Percentiles rank a stretch among this genome's conserved stretches.
Conservation (phyloP, 1,140 invertebrate species). For the Phymastichus coffea region DNA sequence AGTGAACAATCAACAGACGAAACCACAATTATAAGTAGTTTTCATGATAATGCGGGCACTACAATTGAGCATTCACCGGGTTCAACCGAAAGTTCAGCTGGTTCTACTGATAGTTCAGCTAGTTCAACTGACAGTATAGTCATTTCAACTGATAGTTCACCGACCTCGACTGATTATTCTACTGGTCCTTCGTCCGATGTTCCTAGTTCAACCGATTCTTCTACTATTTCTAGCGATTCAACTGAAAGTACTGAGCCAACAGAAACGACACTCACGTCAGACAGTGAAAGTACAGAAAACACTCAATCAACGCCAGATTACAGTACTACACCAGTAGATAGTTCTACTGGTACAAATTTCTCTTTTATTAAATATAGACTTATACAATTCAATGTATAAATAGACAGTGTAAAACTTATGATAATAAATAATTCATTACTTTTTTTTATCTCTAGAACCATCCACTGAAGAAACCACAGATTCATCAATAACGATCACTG, state of each 20-base stretch:
- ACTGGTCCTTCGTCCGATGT: conserved; percentile 17
- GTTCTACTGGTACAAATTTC: no score
- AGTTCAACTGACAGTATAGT: conserved; percentile 20
- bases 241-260: conserved; percentile 29
- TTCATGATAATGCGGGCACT: no score
- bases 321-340: no score
- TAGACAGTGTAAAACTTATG: no score
- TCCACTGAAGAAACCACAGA: no score
- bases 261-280: conserved; percentile 29
- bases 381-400: no score
- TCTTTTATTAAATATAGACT: no score
- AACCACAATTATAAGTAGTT: no score
- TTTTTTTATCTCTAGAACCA: no score
- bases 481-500: conserved; percentile 28
- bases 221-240: conserved; percentile 30
- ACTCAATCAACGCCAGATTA: conserved; percentile 25
- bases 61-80: not conserved
- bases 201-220: conserved; percentile 22
- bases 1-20: not conserved
- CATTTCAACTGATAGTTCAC: conserved; percentile 6
- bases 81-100: conserved; percentile 1
- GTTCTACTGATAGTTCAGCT: conserved; percentile 3
- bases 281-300: conserved; percentile 39
- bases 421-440: no score
- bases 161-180: conserved; percentile 21